Evolutionary conservation across 2,888 invertebrate species (phyloP).

Genomic region (Mythimna loreyi): DNA sequence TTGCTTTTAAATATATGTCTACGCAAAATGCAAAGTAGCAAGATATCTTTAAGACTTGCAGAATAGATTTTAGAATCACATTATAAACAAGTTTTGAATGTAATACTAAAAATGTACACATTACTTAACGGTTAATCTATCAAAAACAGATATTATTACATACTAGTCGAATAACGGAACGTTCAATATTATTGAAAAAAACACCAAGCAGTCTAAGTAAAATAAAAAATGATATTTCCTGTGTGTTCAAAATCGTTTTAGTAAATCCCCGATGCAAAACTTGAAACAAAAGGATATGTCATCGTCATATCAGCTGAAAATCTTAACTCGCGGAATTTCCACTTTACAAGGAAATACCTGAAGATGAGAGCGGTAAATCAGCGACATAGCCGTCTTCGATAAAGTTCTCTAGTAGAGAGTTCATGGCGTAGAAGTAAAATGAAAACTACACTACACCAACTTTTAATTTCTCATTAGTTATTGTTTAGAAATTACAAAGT

Average conservation of each 20-base stretch:
- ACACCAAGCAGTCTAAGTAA: background rate
- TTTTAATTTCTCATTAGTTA: too few species aligned
- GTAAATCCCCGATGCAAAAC: background rate
- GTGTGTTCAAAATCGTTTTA: background rate
- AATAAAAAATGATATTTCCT: too few species aligned
- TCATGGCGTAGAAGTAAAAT: too few species aligned
- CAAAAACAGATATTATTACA: background rate
- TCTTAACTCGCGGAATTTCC: too few species aligned
- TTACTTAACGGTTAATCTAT: background rate
- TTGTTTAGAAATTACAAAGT: too few species aligned
- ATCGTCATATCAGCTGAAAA: background rate
- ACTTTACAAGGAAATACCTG: too few species aligned
- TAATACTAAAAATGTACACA: background rate
- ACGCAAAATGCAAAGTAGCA: background rate
- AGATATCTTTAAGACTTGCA: background rate
- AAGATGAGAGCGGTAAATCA: too few species aligned
- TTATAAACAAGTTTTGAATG: background rate
- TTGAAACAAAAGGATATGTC: background rate
- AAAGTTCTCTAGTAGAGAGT: too few species aligned
- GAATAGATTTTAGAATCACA: background rate
- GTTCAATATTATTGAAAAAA: background rate
- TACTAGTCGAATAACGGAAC: background rate
- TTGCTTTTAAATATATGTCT: background rate
- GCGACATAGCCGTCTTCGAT: too few species aligned
- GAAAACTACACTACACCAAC: too few species aligned